Conservation (phyloP, 2,888 invertebrate genomes). For the Machimus atricapillus region DNA sequence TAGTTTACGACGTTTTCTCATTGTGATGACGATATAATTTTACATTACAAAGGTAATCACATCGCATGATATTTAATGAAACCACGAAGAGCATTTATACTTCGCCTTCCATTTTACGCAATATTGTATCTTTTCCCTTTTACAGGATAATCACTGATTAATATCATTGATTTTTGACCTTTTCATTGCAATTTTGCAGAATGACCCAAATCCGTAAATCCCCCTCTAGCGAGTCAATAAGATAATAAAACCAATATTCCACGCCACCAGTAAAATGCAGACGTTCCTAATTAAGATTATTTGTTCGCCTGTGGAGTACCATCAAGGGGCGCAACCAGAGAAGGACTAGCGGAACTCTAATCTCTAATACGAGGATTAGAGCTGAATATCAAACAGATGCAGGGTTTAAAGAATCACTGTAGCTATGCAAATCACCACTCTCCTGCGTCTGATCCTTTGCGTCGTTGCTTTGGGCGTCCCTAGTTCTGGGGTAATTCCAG, state of each 20-base stretch:
- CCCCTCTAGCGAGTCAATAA: background rate
- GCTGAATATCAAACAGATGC: background rate
- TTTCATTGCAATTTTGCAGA: background rate
- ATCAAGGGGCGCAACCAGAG: background rate
- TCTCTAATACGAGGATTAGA: background rate
- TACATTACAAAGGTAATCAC: no score
- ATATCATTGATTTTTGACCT: background rate
- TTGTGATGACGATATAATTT: no score
- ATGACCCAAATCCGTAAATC: background rate
- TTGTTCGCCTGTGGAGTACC: background rate
- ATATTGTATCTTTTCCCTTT: background rate
- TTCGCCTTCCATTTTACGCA: background rate
- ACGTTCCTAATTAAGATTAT: background rate
- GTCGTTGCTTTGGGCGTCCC: background rate
- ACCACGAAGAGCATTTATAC: no score
- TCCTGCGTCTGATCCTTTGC: background rate
- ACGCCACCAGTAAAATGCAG: background rate
- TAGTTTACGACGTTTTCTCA: no score
- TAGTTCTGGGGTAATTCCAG: background rate
- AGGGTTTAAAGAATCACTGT: background rate
- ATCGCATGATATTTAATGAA: no score
- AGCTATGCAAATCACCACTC: background rate
- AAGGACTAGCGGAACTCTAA: background rate
- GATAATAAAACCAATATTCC: background rate
- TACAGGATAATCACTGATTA: background rate